phyloP scores from a whole-genome alignment of 2,113 vertebrate genomes.

The Misgurnus mizolepis region DNA sequence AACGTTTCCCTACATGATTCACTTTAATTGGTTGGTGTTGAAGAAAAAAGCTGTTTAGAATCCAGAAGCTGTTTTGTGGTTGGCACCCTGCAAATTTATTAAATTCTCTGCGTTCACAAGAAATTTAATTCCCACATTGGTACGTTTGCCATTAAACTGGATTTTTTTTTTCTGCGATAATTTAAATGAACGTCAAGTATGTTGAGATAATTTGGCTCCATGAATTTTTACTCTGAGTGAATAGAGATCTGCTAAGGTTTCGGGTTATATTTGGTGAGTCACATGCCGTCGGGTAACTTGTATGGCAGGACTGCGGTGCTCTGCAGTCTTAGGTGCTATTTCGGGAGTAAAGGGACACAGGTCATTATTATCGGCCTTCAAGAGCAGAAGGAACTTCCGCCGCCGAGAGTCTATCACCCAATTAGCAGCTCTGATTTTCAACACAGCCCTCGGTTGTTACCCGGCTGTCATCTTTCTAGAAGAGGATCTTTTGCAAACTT shows the following conservation, averaged over 20 bases:
- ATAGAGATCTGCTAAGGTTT: constrained; percentile 72
- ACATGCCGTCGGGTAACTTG: constrained; percentile 66
- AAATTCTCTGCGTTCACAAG: constrained; percentile 21
- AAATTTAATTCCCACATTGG: constrained; percentile 24
- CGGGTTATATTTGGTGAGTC: constrained; percentile 74
- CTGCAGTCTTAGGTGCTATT: constrained; percentile 64
- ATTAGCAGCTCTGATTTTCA: constrained; percentile 67
- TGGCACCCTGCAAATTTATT: constrained; percentile 42
- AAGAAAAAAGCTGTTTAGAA: constrained; percentile 32
- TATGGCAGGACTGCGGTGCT: constrained; percentile 67
- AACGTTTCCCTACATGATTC: constrained; percentile 48
- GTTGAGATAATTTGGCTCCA: constrained; percentile 64
- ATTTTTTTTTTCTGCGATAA: constrained; percentile 31
- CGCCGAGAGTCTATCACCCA: constrained; percentile 65
- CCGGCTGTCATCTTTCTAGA: constrained; percentile 32
- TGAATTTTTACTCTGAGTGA: constrained; percentile 72
- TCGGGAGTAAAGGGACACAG: constrained; percentile 59
- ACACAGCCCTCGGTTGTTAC: constrained; percentile 52
- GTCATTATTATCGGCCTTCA: constrained; percentile 64
- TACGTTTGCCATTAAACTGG: not conserved
- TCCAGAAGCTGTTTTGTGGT: constrained; percentile 46
- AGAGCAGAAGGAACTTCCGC: constrained; percentile 58
- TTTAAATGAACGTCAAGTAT: constrained; percentile 46
- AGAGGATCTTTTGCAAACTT: not conserved
- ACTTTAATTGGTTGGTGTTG: constrained; percentile 63